phyloP scores from a whole-genome alignment of 30 jellyfish, hydroid and myxozoan genomes.

The Turritopsis rubra region DNA sequence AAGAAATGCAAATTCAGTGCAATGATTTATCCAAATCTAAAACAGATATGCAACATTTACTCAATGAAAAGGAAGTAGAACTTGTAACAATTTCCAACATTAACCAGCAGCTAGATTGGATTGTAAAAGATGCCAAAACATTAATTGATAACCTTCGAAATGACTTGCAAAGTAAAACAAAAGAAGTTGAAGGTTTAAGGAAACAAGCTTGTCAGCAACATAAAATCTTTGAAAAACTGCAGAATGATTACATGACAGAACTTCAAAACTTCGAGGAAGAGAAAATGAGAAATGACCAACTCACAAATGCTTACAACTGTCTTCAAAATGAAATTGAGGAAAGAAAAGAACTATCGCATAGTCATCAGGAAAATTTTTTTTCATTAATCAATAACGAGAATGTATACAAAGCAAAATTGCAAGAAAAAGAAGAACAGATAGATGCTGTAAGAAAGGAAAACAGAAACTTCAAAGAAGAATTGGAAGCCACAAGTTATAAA shows the following conservation, averaged over 20 bases:
- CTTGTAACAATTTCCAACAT: background rate
- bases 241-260: background rate
- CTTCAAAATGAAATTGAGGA: background rate
- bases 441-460: background rate
- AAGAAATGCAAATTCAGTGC: background rate
- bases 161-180: background rate
- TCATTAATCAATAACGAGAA: background rate
- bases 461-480: background rate
- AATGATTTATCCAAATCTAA: background rate
- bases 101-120: background rate
- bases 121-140: background rate
- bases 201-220: constrained; percentile 1
- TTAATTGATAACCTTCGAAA: background rate
- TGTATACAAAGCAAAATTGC: background rate
- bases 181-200: background rate
- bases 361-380: background rate
- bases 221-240: background rate
- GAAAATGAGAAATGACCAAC: background rate
- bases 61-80: background rate
- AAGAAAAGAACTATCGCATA: background rate
- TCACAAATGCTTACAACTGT: background rate
- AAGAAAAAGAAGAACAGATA: background rate
- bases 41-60: background rate
- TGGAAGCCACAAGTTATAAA: background rate
- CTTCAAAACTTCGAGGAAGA: background rate